phyloP scores from a whole-genome alignment of 2,888 invertebrate species.

The Tanypteryx hageni region DNA sequence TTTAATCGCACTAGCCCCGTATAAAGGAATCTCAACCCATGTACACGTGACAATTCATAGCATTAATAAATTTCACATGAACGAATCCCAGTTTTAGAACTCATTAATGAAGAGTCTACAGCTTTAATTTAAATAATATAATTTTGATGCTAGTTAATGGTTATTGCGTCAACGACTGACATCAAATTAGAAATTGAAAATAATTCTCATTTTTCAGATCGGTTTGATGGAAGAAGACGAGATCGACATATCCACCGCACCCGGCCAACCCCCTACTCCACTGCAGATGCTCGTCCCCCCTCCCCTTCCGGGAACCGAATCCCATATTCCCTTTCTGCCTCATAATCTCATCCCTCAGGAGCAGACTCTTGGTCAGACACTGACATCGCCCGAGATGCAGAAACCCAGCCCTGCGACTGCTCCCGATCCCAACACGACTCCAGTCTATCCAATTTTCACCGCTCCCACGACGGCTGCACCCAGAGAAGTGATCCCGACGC shows the following conservation, averaged over 20 bases:
- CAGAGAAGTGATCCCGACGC: slow-evolving; percentile 68
- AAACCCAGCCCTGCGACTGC: slow-evolving; percentile 71
- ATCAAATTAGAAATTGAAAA: too few species aligned
- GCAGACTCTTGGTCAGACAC: slow-evolving; percentile 72
- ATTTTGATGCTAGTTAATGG: too few species aligned
- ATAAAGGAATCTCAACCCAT: too few species aligned
- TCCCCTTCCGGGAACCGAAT: slow-evolving; percentile 40
- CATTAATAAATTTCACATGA: too few species aligned
- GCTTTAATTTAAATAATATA: too few species aligned
- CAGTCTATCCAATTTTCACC: slow-evolving; percentile 74
- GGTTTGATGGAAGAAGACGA: slow-evolving; percentile 13
- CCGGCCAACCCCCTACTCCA: slow-evolving; percentile 62
- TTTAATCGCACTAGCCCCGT: too few species aligned
- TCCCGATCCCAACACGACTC: slow-evolving; percentile 71
- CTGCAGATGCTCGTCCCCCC: slow-evolving; percentile 55
- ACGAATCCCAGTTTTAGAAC: too few species aligned
- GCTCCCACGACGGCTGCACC: slow-evolving; percentile 74
- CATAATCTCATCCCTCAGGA: slow-evolving; percentile 21
- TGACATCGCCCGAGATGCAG: slow-evolving; percentile 75
- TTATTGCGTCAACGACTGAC: too few species aligned
- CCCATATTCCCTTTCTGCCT: slow-evolving; percentile 35
- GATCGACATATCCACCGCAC: slow-evolving; percentile 46
- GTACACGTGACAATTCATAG: too few species aligned
- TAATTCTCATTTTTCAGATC: slow-evolving; percentile 65
- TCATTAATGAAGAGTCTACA: too few species aligned